Evolutionary conservation across 2,113 vertebrate species (phyloP), one percentile per base, ranked within the genome.

Genomic region (Pungitius pungitius): DNA sequence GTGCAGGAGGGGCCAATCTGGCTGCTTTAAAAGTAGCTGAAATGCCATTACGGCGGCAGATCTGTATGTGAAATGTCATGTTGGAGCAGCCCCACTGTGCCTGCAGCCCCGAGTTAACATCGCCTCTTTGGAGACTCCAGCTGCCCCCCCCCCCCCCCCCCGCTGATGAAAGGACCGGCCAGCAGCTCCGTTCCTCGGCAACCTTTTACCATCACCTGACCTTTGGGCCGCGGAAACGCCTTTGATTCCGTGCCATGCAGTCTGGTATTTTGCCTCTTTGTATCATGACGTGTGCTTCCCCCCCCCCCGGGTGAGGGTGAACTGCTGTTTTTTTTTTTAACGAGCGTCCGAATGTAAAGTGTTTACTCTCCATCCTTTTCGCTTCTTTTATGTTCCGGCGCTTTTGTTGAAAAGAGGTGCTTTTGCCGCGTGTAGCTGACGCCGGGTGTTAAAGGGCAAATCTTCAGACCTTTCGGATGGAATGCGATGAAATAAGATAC

Each of bases 1-100:
- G 83, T 81, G 70, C 77, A 72, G 66, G 67, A 86, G 91, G 91
- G 92, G 85, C 86, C 78, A 84, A 91, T 92, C 86, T 85, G 86
- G 78, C 87, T 91, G 77, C 83, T 94, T 92, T 92, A 92, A 93
- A 95, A 94, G 92, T 92, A 91, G 87, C 89, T 94, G 89, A 94
- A 95, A 94, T 93, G 93, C 92, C 92, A 90, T 91, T 92, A 89
- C 91, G 92, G 93, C 91, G 88, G 91, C 92, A 92, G 93, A 92
- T 93, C 93, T 94, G 93, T 87, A 92, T 92, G 92, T 91, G 93
- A 94, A 95, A 94, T 95, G 95, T 94, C 95, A 95, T 86, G 74
- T 27, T 72, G 86, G 92, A 92, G 92, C 89, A 89, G 87, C 84
- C 92, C 89, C 90, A 87, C 91, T 90, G 93, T 87, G 91, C 89